Evolutionary conservation across 2,888 invertebrate genomes (phyloP).

Genomic region (Ceratothoa steindachneri): DNA sequence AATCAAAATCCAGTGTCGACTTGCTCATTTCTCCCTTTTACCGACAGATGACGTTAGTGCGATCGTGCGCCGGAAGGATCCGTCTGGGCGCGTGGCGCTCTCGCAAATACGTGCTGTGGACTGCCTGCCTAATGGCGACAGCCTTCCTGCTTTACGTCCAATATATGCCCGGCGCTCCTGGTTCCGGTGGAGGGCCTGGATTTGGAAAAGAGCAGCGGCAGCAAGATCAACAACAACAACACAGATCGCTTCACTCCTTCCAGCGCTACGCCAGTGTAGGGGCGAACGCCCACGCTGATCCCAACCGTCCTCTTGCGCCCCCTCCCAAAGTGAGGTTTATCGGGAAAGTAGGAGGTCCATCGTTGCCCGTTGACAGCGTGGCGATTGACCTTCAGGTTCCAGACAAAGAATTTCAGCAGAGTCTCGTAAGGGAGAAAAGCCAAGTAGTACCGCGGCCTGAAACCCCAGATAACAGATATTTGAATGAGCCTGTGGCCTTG

Average conservation of each 20-base stretch:
- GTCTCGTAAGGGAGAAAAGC: too few species aligned
- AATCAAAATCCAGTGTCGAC: too few species aligned
- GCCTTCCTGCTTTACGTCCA: constrained; percentile 37
- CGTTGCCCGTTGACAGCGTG: too few species aligned
- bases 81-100: constrained; percentile 34
- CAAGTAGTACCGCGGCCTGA: too few species aligned
- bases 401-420: too few species aligned
- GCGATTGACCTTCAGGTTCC: too few species aligned
- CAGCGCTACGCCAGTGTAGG: background rate
- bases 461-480: too few species aligned
- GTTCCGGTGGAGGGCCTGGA: constrained; percentile 18
- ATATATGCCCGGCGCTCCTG: constrained; percentile 29
- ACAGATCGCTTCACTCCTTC: background rate
- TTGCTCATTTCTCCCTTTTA: too few species aligned
- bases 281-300: background rate
- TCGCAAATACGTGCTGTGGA: constrained; percentile 31
- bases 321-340: background rate
- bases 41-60: constrained; percentile 22
- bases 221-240: constrained; percentile 17
- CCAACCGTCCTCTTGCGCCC: too few species aligned
- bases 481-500: too few species aligned
- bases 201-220: too few species aligned
- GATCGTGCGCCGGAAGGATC: constrained; percentile 30
- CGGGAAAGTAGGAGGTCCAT: too few species aligned
- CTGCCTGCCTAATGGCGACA: constrained; percentile 27